Evolutionary conservation across 1,140 invertebrate species (phyloP), one percentile per base, ranked within the genome.

Genomic region (Euglossa dilemma): DNA sequence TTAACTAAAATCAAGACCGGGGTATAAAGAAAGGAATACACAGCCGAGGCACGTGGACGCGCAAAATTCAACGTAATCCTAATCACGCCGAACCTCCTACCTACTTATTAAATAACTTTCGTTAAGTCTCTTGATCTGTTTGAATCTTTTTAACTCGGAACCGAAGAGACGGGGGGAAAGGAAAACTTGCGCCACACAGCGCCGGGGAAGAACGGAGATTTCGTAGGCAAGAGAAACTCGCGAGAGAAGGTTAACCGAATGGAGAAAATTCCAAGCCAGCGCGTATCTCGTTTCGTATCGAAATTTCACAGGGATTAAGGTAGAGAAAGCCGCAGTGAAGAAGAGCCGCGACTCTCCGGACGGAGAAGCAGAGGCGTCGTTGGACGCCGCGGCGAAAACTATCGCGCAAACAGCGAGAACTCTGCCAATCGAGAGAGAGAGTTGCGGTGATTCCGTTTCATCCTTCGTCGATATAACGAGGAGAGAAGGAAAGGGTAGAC

Each of bases 381-480:
- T 57, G 20, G 45, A n/a, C 52, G n/a, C 50, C 36, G 45, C 11
- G 14, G 12, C 18, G 47, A 28, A 59, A 77, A 61, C 25, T 70
- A 77, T 70, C 52, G 80, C 9, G 8, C 47, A 70, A 81, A 81
- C 52, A 66, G 6, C 25, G n/a, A 14, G 52, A 11, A 47, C 50
- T 78, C 71, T 36, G 63, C 64, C 74, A 72, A 87, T 85, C 74
- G 64, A 83, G 74, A 87, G 87, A 70, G 64, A 83, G 74, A 87
- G 87, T 87, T 86, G 66, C 14, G 59, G 64, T 47, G 67, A 84
- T 87, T 84, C 86, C 73, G 77, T 87, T 87, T 84, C 72, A 73
- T 71, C 67, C 76, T 87, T 66, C 50, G 64, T 11, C 66, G 54
- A 66, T 87, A 87, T 87, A 84, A 87, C 67, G 59, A 76, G 56